Percentiles rank a stretch among this genome's conserved stretches.
Evolutionary conservation across 2,888 invertebrate genomes (phyloP).

Genomic region (Spialia ferax): DNA sequence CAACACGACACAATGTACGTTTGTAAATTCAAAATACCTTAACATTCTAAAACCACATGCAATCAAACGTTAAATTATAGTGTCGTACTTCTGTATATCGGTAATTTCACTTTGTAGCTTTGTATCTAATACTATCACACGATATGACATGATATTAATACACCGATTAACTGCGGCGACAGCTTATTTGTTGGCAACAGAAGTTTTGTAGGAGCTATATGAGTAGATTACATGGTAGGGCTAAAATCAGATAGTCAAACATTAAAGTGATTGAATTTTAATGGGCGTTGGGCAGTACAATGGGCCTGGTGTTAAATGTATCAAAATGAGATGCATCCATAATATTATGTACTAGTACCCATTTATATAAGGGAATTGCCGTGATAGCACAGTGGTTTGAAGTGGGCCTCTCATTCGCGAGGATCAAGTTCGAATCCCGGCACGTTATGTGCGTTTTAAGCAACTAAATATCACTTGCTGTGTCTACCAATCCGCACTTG

Average conservation of each 20-base stretch:
- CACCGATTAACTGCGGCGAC: background rate
- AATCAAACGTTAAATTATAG: background rate
- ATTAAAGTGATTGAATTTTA: background rate
- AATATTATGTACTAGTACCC: too few relatives aligned
- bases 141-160: conserved; percentile 6
- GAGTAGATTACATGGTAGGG: background rate
- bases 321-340: too few relatives aligned
- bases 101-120: background rate
- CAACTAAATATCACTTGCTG: too few relatives aligned
- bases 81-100: background rate
- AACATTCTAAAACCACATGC: background rate
- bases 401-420: too few relatives aligned
- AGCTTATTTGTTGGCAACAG: conserved; percentile 2
- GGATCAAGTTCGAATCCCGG: too few relatives aligned
- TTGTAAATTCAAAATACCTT: background rate
- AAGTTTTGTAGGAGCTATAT: background rate
- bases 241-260: conserved; percentile 5
- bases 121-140: background rate
- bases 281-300: background rate
- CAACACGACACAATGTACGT: too few relatives aligned
- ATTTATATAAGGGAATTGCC: too few relatives aligned
- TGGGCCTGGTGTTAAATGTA: too few relatives aligned
- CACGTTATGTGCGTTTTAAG: too few relatives aligned
- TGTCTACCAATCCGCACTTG: too few relatives aligned
- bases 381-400: too few relatives aligned